A percentile compares a stretch with the other conserved stretches of the same genome.
These are phyloP conservation scores for Parnassius orleans DNA, from an alignment of 2,888 invertebrate genomes.

Conservation along the genomic window DNA sequence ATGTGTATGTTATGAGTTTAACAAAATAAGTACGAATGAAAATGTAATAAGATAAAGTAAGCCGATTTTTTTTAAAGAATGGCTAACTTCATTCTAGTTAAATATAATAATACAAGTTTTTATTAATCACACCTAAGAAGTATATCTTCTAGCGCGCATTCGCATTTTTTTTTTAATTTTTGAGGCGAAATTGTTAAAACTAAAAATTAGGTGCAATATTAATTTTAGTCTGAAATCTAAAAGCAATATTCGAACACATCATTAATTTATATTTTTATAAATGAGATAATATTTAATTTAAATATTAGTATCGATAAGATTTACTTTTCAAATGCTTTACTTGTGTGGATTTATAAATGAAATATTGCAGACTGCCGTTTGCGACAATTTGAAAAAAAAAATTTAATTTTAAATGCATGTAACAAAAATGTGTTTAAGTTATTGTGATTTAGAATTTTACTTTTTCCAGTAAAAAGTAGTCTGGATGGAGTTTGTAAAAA, in stretches of 20 bases:
- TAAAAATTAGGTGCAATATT: constrained; percentile 66
- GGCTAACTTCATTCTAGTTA: no score
- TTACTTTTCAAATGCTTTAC: not conserved
- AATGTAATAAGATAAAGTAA: no score
- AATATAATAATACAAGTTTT: no score
- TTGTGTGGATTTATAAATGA: not conserved
- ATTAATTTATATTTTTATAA: constrained; percentile 41
- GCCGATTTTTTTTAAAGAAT: no score
- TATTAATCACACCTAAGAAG: no score
- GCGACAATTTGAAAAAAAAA: not conserved
- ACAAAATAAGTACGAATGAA: no score
- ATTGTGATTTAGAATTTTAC: constrained; percentile 52
- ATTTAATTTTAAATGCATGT: constrained; percentile 26
- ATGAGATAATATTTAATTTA: constrained; percentile 11
- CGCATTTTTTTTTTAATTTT: not conserved
- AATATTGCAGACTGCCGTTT: constrained; percentile 4
- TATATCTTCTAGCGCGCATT: no score
- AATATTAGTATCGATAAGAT: constrained; percentile 11
- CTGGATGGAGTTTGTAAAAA: constrained; percentile 39
- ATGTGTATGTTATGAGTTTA: no score
- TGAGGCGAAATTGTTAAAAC: not conserved
- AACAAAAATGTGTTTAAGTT: constrained; percentile 19
- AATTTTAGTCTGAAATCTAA: constrained; percentile 55
- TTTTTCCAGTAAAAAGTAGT: constrained; percentile 47
- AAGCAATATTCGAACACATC: constrained; percentile 74